Conservation (phyloP, 2,797 vertebrate genomes). For the Heterohyrax brucei region DNA sequence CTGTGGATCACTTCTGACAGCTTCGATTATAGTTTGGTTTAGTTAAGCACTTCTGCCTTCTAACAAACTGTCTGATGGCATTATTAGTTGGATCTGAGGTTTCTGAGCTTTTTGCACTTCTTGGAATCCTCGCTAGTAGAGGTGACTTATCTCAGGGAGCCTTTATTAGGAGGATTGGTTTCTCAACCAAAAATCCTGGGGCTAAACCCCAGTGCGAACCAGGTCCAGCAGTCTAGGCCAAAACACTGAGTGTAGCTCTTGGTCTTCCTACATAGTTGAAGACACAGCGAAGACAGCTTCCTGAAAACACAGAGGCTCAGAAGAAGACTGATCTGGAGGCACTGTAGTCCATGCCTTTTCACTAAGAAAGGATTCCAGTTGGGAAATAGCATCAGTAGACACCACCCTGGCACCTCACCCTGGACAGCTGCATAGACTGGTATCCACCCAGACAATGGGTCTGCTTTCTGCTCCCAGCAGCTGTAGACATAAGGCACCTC, state of each 20-base stretch:
- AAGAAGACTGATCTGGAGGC: neutral
- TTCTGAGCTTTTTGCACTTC: constrained; percentile 69
- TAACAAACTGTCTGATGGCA: constrained; percentile 84
- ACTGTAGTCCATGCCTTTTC: constrained; percentile 64
- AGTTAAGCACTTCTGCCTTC: constrained; percentile 86
- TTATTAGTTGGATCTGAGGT: constrained; percentile 82
- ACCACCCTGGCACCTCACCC: neutral
- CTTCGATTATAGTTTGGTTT: constrained; percentile 88
- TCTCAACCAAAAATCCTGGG: constrained; percentile 55
- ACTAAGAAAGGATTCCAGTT: constrained; percentile 33
- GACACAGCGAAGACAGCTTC: constrained; percentile 62
- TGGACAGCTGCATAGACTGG: neutral
- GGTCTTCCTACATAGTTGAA: constrained; percentile 55
- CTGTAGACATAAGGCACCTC: neutral
- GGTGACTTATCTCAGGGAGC: neutral
- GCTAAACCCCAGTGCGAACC: constrained; percentile 21
- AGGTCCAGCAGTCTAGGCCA: constrained; percentile 36
- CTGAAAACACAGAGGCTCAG: constrained; percentile 33
- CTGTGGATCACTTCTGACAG: constrained; percentile 86
- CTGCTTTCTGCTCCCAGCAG: neutral
- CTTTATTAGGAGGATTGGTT: constrained; percentile 53
- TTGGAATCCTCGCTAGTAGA: constrained; percentile 33
- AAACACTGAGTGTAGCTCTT: neutral
- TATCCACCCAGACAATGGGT: neutral
- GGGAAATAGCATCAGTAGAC: neutral